phyloP scores from a whole-genome alignment of 1,140 invertebrate genomes.

The Lordiphosa stackelbergi region DNA sequence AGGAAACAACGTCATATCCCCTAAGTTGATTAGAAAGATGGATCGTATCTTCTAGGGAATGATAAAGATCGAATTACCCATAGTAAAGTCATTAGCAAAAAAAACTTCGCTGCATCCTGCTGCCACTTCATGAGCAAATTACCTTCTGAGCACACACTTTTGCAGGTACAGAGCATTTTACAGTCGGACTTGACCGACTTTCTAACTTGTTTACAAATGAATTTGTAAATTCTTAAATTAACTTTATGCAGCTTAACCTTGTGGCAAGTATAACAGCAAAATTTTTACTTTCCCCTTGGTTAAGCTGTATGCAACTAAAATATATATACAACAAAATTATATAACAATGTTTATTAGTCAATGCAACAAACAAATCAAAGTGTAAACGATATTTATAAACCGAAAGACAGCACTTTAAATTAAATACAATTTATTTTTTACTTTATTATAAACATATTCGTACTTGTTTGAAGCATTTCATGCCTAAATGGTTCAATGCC shows the following conservation, averaged over 20 bases:
- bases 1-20: no score
- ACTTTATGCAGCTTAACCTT: neutral
- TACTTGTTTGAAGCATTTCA: constrained; percentile 50
- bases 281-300: constrained; percentile 3
- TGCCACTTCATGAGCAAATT: no score
- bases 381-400: constrained; percentile 57
- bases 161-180: no score
- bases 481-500: constrained; percentile 63
- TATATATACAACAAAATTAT: constrained; percentile 1
- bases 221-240: neutral
- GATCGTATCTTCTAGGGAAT: no score
- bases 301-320: neutral
- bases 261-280: constrained; percentile 5
- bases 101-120: no score
- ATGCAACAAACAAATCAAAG: constrained; percentile 44
- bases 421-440: constrained; percentile 14
- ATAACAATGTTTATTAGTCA: constrained; percentile 52
- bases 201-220: no score
- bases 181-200: no score
- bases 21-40: no score
- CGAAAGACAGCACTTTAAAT: constrained; percentile 8
- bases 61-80: no score
- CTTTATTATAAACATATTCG: constrained; percentile 11
- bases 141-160: no score
- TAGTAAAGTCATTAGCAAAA: no score